Evolutionary conservation across 1,140 invertebrate species (phyloP), one percentile per base, ranked within the genome.

Genomic region (Diploscapter pachys): DNA sequence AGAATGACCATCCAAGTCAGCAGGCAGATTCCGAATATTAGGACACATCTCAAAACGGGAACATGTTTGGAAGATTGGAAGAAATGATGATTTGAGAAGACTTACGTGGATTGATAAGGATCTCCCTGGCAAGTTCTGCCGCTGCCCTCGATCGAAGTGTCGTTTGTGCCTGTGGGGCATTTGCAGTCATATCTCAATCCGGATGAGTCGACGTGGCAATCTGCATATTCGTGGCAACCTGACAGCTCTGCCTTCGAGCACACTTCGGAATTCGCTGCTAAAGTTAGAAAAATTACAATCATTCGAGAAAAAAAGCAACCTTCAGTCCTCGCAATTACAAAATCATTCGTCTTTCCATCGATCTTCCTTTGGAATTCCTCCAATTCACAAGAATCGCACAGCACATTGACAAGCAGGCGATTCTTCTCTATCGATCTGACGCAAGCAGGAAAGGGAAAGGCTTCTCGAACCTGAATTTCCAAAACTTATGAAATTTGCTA

Each of bases 21-120:
- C 2, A 76, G 31, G 56, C 75, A 76, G 5, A 76, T 72, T 31
- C 70, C 75, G 11, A 76, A 67, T 4, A 76, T 2, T 54, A 53
- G 51, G 3, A 76, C 63, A 51, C 75, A 76, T 51, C 75, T 76
- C 63, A 76, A 76, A 75, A 48, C 48, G 13, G 6, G 3, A 31
- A 4, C 31, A 31, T 31, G 31, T 31, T 31, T 31, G 31, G 31
- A 31, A 31, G 31, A 31, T 31, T 31, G 31, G 31, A 49, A 5
- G 0, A 5, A 61, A 52, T 57, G 5, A 53, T 55, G 55, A 31
- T 9, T 11, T 56, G 2, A 49, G 2, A 57, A 31, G 49, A 13
- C 11, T 69, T 69, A 74, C 73, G 68, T 67, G 31, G 63, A 64
- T 54, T 74, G 65, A 54, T 67, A 57, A 13, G 73, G 73, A 53